Evolutionary conservation across 2,797 vertebrate species (phyloP), one percentile per base, ranked within the genome.

Genomic region (Platyrinchus mystaceus): DNA sequence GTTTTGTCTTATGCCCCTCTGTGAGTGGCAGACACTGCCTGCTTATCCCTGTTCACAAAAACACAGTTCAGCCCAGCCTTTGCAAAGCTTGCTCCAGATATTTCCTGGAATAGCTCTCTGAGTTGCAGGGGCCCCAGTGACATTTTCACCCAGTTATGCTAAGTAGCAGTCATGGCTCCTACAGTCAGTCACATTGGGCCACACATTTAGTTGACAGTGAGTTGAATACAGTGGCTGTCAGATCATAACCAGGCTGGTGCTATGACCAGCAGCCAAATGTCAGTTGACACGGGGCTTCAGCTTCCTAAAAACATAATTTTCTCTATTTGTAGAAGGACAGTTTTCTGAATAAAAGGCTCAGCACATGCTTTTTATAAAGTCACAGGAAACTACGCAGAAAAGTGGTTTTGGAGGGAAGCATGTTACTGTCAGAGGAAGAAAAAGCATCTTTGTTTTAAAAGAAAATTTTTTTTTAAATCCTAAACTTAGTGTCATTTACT

Each of bases 181-280:
- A 0, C 26, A 68, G 22, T 7, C 0, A 0, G 32, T 60, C 44
- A 12, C 52, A 18, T 0, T 2, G 1, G 36, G 43, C 56, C 39
- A 53, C 23, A 22, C 1, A 0, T 75, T 71, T 22, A 73, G 37
- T 3, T 62, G 43, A 18, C 2, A 3, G 18, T 30, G 52, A 79
- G 53, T 78, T 34, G 39, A 78, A 27, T 27, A 34, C 14, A n/a
- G 69, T 6, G 56, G 18, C n/a, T 75, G 28, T 63, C 4, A 1
- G 52, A 32, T 79, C 74, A 43, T 34, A 76, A 41, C 34, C 44
- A 66, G 56, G 27, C 23, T 70, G 59, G 19, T 59, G 76, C 59
- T 60, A 46, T 62, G 69, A 58, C 24, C 69, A 78, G 44, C 34
- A 89, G 74, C 21, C 58, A 89, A 70, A 74, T 63, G 24, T 36